phyloP scores from a whole-genome alignment of 2,888 invertebrate genomes.

The Ptychoptera contaminata region DNA sequence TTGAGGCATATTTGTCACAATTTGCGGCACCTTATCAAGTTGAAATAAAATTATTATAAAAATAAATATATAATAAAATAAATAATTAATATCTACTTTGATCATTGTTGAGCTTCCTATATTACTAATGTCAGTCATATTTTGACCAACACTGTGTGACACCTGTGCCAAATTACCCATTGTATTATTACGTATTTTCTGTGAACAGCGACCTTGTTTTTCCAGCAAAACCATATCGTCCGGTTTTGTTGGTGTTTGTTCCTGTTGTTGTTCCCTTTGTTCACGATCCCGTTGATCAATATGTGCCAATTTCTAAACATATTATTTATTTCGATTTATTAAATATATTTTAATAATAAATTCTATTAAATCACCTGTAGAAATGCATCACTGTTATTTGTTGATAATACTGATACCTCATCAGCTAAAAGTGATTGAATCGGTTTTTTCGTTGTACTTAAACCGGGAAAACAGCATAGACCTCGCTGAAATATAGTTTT shows the following conservation, averaged over 20 bases:
- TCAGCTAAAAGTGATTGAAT: constrained; percentile 14
- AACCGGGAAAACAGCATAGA: constrained; percentile 15
- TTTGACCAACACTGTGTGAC: constrained; percentile 15
- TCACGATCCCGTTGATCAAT: constrained; percentile 13
- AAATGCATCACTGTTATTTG: constrained; percentile 15
- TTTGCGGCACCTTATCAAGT: background rate
- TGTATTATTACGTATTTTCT: constrained; percentile 13
- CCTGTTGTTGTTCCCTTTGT: constrained; percentile 9
- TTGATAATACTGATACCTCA: constrained; percentile 14
- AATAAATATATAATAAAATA: constrained; percentile 2
- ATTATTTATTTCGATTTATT: background rate
- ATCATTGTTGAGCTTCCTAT: constrained; percentile 11
- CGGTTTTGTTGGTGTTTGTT: constrained; percentile 9
- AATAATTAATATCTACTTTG: background rate
- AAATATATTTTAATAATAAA: background rate
- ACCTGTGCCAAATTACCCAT: constrained; percentile 14
- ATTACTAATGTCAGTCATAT: constrained; percentile 16
- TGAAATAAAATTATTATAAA: background rate
- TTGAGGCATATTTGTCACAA: constrained; percentile 1
- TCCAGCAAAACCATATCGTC: constrained; percentile 15
- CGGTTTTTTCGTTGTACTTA: constrained; percentile 13
- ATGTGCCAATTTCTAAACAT: constrained; percentile 11
- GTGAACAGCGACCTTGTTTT: constrained; percentile 15
- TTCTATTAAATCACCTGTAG: constrained; percentile 10
- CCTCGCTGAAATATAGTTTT: constrained; percentile 12